Evolutionary conservation across 2,888 invertebrate genomes (phyloP).

Genomic region (Synanthedon tipuliformis): DNA sequence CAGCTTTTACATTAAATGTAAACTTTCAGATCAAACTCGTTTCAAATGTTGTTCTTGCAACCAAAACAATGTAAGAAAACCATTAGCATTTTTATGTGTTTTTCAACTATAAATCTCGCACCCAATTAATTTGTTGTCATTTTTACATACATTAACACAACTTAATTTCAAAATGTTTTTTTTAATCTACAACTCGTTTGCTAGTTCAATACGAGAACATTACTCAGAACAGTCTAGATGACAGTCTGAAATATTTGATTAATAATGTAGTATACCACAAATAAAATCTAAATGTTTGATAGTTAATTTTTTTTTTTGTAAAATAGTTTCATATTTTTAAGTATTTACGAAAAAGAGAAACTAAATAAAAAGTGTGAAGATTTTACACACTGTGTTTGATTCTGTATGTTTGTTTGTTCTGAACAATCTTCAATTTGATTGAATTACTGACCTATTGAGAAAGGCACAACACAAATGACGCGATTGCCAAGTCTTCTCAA

Average conservation of each 20-base stretch:
- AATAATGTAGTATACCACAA: no score
- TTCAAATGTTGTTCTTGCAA: constrained; percentile 2
- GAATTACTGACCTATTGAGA: no score
- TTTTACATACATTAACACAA: constrained; percentile 24
- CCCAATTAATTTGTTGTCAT: constrained; percentile 29
- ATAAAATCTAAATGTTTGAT: no score
- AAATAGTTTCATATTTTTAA: no score
- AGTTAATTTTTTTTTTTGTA: no score
- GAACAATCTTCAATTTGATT: no score
- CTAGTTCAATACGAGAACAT: constrained; percentile 4
- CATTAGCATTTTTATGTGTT: constrained; percentile 17
- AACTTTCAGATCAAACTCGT: neutral
- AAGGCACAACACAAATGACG: no score
- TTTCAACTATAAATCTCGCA: constrained; percentile 22
- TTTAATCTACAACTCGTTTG: constrained; percentile 11
- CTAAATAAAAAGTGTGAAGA: no score
- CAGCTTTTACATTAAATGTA: neutral
- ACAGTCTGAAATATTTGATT: constrained; percentile 1
- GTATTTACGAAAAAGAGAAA: no score
- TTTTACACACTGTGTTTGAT: no score
- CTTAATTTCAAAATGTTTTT: constrained; percentile 17
- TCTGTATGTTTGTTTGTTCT: constrained; percentile 1
- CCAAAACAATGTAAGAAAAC: constrained; percentile 9
- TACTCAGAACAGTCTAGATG: constrained; percentile 8
- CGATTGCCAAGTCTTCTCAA: no score